phyloP scores from a whole-genome alignment of 2,113 vertebrate species.

The Otocyon megalotis region DNA sequence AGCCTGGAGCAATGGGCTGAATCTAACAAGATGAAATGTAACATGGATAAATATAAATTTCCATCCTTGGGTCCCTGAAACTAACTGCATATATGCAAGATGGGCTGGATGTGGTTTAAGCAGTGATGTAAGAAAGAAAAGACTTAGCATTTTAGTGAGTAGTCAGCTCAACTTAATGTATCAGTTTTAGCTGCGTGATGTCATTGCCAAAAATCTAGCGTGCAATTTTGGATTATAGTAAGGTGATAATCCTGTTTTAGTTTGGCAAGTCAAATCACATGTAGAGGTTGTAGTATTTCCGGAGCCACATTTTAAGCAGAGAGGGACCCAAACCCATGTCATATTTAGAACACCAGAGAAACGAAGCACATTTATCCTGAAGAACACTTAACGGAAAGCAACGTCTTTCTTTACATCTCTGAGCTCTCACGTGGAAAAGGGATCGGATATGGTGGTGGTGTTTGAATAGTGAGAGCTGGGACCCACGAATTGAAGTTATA shows the following conservation, averaged over 20 bases:
- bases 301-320: constrained; percentile 12
- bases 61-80: not conserved
- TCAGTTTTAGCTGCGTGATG: not conserved
- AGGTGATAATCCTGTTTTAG: not conserved
- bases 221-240: not conserved
- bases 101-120: not conserved
- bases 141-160: not conserved
- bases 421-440: not conserved
- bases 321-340: not conserved
- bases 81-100: not conserved
- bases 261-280: not conserved
- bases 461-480: not conserved
- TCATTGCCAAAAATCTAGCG: not conserved
- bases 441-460: not conserved
- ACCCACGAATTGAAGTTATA: not conserved
- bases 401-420: not conserved
- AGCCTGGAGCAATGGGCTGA: constrained; percentile 43
- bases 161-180: not conserved
- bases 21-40: constrained; percentile 60
- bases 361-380: not conserved
- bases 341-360: not conserved
- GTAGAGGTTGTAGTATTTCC: not conserved
- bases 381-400: not conserved
- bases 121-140: not conserved
- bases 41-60: constrained; percentile 12